Conservation (phyloP, 2,113 vertebrate genomes). For the Eonycteris spelaea region DNA sequence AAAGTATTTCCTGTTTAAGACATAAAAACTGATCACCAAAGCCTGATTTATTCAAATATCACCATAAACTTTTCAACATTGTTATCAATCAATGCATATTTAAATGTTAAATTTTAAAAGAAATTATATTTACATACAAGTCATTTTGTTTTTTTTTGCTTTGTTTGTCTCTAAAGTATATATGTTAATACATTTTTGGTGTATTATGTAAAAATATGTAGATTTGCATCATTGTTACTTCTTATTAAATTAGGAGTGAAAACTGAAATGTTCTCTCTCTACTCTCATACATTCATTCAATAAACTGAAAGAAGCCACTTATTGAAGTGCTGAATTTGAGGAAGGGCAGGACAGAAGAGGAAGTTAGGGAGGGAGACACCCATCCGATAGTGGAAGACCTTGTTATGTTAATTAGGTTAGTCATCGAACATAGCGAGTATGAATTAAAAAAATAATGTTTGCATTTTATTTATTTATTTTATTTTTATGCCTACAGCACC, state of each 20-base stretch:
- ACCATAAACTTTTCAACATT: background rate
- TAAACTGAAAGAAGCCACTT: background rate
- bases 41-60: conserved; percentile 56
- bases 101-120: background rate
- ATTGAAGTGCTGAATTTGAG: background rate
- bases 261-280: too few relatives aligned
- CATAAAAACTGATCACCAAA: conserved; percentile 36
- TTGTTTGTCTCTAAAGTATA: background rate
- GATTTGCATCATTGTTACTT: background rate
- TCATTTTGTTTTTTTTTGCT: background rate
- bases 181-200: background rate
- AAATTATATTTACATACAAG: background rate
- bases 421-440: background rate
- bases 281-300: background rate
- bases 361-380: background rate
- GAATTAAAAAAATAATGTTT: background rate
- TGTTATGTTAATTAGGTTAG: background rate
- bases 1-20: conserved; percentile 60
- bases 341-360: background rate
- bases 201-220: background rate
- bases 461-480: too few relatives aligned
- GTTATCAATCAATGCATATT: background rate
- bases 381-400: too few relatives aligned
- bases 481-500: too few relatives aligned
- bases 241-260: background rate